phyloP scores from a whole-genome alignment of 2,113 vertebrate species.

The Amblyopsis rosae region DNA sequence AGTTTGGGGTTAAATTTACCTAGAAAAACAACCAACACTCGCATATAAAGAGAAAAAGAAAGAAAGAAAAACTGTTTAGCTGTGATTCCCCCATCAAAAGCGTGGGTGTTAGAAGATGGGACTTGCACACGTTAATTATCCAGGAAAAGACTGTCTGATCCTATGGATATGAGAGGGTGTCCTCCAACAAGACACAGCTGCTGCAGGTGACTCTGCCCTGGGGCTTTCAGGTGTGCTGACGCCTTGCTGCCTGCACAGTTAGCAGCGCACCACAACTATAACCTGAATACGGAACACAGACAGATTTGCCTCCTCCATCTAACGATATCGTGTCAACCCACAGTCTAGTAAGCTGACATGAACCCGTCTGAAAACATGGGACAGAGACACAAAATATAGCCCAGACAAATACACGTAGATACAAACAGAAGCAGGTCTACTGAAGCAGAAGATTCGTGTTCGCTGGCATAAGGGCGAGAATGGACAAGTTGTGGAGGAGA shows the following conservation, averaged over 20 bases:
- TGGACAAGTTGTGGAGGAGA: conserved; percentile 59
- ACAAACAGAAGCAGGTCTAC: conserved; percentile 3
- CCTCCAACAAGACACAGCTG: conserved; percentile 24
- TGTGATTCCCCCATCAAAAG: conserved; percentile 6
- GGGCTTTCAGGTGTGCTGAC: conserved; percentile 53
- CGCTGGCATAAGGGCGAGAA: conserved; percentile 44
- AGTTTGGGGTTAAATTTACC: conserved; percentile 12
- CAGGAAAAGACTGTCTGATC: conserved; percentile 20
- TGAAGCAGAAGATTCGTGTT: conserved; percentile 21
- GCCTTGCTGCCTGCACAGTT: conserved; percentile 13
- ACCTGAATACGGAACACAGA: background rate
- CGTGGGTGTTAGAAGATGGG: background rate
- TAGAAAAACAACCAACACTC: conserved; percentile 17
- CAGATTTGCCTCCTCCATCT: background rate
- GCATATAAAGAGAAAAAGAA: conserved; percentile 8
- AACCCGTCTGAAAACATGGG: conserved; percentile 7
- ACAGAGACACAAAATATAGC: conserved; percentile 2
- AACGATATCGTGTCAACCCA: conserved; percentile 10
- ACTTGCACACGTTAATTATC: background rate
- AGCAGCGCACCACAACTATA: conserved; percentile 6
- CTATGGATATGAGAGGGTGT: conserved; percentile 8
- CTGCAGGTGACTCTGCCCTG: conserved; percentile 29
- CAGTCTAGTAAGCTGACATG: background rate
- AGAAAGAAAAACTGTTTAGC: conserved; percentile 3
- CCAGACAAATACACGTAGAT: conserved; percentile 25